Base-by-base conservation (phyloP, 2,888 invertebrate genomes). In the Eristalinus aeneus region DNA sequence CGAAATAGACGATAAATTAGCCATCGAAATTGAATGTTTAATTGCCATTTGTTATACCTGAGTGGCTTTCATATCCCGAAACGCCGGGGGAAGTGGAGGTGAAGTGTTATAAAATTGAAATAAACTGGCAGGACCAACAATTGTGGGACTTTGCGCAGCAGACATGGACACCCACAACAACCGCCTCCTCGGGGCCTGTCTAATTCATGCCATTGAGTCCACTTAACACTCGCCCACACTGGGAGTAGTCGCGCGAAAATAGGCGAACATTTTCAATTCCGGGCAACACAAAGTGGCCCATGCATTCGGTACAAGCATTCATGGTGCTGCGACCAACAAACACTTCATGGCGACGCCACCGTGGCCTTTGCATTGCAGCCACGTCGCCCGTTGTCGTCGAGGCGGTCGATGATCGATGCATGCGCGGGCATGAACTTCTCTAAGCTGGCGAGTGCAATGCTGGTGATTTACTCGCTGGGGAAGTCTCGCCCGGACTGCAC, bases 171-270 rank as follows among this genome's bases (percentile, higher is more conserved):
- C 65, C 60, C 56, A 68, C 75, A 60, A 34, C 75, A 63, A 22
- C 23, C 75, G 71, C 79, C 80, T 71, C 65, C 79, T 75, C 68
- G 72, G 58, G 27, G 73, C 61, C 71, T 78, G 78, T 82, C 78
- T 78, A 86, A 82, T 86, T 82, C 74, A 74, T 74, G 23, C 77
- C 82, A 82, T 82, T 82, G 82, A 82, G 77, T 86, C 82, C 82
- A 86, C 86, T 86, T 86, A 86, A 86, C 86, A 86, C 86, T 86
- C 86, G 82, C 86, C 86, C 86, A 86, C 86, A 78, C 69, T 11
- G 61, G 61, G 69, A 69, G 69, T 65, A 82, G 86, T 80, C 75
- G 79, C 75, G 79, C 75, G 75, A 79, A 75, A 76, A 85, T 85
- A 80, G 85, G 79, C 79, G 79, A 84, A 79, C 74, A 69, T 73